Evolutionary conservation across 2,888 invertebrate species (phyloP).

Genomic region (Heliconius erato): DNA sequence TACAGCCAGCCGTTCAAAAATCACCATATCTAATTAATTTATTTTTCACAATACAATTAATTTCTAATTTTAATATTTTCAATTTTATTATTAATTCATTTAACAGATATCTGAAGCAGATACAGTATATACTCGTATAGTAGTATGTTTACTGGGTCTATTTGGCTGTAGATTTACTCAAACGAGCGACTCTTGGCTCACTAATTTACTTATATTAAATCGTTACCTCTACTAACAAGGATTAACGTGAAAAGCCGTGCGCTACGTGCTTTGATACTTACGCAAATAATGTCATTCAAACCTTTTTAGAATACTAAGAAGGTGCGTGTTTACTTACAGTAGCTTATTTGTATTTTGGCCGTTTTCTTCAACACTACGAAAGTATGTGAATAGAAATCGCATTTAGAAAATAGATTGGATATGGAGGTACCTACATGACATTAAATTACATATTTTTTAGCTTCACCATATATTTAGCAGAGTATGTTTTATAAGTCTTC

Average conservation of each 20-base stretch:
- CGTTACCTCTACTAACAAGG: neutral
- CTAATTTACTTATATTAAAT: conserved; percentile 10
- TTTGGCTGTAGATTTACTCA: neutral
- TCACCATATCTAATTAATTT: no score
- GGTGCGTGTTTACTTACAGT: conserved; percentile 21
- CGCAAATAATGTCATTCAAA: conserved; percentile 56
- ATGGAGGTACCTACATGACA: neutral
- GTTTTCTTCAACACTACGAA: conserved; percentile 34
- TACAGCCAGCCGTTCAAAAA: no score
- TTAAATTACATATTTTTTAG: neutral
- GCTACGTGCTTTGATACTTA: conserved; percentile 44
- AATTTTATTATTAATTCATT: no score
- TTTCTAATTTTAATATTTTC: no score
- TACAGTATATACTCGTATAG: no score
- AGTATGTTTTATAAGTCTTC: neutral
- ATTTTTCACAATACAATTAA: no score
- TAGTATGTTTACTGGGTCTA: neutral
- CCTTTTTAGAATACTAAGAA: conserved; percentile 66
- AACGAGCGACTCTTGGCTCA: neutral
- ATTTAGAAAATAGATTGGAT: neutral
- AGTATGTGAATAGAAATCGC: conserved; percentile 44
- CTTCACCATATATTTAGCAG: no score
- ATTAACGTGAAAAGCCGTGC: conserved; percentile 39
- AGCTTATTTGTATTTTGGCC: conserved; percentile 42
- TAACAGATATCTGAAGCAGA: no score